Conservation (phyloP, 2,797 vertebrate genomes). For the Enteromius radiatus region DNA sequence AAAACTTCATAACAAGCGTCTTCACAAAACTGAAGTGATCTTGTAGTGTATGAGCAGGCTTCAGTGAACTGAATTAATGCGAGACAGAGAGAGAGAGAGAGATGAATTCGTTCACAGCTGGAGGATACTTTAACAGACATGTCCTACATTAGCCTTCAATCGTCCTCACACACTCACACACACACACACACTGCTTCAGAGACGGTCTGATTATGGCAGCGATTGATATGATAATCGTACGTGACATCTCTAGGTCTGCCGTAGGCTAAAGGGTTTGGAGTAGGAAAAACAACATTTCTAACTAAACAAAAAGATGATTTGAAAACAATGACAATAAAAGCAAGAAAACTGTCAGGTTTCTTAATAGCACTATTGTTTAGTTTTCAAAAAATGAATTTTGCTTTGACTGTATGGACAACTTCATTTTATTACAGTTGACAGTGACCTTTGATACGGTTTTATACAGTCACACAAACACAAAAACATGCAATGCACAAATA, state of each 20-base stretch:
- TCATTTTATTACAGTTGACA: not conserved
- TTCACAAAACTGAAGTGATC: not conserved
- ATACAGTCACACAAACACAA: slow-evolving; percentile 20
- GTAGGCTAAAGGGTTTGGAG: slow-evolving; percentile 7
- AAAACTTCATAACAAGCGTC: not conserved
- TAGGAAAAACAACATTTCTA: slow-evolving; percentile 2
- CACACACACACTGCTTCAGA: slow-evolving; percentile 8
- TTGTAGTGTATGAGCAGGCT: not conserved
- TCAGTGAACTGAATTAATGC: slow-evolving; percentile 22
- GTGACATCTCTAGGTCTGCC: slow-evolving; percentile 29
- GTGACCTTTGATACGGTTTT: not conserved
- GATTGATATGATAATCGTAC: slow-evolving; percentile 24
- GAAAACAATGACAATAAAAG: not conserved
- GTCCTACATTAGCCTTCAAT: slow-evolving; percentile 69
- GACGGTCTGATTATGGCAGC: slow-evolving; percentile 14
- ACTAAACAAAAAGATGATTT: slow-evolving; percentile 4
- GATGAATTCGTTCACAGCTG: slow-evolving; percentile 62
- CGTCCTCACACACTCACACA: slow-evolving; percentile 12
- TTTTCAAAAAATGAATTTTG: not conserved
- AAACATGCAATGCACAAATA: not conserved
- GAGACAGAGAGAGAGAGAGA: slow-evolving; percentile 40
- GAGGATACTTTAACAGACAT: slow-evolving; percentile 73
- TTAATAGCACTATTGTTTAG: slow-evolving; percentile 2
- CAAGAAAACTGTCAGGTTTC: slow-evolving; percentile 8
- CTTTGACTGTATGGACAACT: not conserved